Percentiles rank a stretch among this genome's conserved stretches.
Conservation (phyloP, 2,797 vertebrate genomes). For the Gobionotothen gibberifrons region DNA sequence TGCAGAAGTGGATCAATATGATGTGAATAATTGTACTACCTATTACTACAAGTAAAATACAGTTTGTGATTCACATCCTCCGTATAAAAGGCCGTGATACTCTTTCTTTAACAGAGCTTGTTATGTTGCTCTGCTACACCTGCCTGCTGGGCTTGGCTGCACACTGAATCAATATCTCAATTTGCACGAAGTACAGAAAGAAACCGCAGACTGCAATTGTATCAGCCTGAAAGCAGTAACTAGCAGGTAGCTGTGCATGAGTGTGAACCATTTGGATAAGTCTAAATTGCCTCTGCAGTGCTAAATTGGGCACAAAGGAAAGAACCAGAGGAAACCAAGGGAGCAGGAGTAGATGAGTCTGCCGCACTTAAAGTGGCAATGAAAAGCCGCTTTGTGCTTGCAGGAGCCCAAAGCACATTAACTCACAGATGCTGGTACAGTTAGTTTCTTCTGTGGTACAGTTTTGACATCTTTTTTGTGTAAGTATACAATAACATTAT, state of each 20-base stretch:
- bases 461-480: slow-evolving; percentile 25
- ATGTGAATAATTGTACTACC: background rate
- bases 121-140: slow-evolving; percentile 39
- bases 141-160: slow-evolving; percentile 48
- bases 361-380: slow-evolving; percentile 25
- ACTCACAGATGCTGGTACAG: slow-evolving; percentile 21
- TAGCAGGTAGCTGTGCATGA: slow-evolving; percentile 32
- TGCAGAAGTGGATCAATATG: background rate
- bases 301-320: slow-evolving; percentile 54
- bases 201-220: slow-evolving; percentile 48
- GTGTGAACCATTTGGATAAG: slow-evolving; percentile 27
- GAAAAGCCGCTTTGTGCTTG: slow-evolving; percentile 49
- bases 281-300: slow-evolving; percentile 52
- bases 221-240: slow-evolving; percentile 52
- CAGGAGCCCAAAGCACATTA: slow-evolving; percentile 46
- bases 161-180: slow-evolving; percentile 66
- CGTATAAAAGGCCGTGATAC: slow-evolving; percentile 6
- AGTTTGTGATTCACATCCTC: background rate
- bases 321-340: slow-evolving; percentile 39
- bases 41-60: slow-evolving; percentile 10
- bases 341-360: slow-evolving; percentile 42
- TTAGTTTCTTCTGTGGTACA: slow-evolving; percentile 3
- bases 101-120: slow-evolving; percentile 11
- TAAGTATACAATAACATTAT: slow-evolving; percentile 15
- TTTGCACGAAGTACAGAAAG: slow-evolving; percentile 47